Conservation (phyloP, 1,140 invertebrate genomes). For the Teleopsis dalmanni region DNA sequence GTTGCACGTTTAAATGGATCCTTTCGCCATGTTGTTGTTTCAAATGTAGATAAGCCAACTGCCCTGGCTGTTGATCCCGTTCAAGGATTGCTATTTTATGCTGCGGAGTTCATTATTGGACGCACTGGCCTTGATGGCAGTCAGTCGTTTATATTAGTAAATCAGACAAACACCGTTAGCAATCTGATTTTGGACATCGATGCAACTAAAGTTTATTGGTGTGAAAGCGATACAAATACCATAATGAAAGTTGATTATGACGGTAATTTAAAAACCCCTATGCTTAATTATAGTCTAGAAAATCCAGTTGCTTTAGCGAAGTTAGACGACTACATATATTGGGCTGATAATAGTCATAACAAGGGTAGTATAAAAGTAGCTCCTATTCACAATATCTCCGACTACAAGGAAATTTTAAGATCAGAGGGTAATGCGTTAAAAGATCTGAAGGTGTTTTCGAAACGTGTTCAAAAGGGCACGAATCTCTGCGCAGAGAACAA, state of each 20-base stretch:
- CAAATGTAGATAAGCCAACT: slow-evolving; percentile 61
- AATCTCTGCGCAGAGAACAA: slow-evolving; percentile 65
- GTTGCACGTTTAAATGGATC: slow-evolving; percentile 74
- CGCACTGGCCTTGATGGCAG: slow-evolving; percentile 68
- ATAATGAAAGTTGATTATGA: slow-evolving; percentile 73
- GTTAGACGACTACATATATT: slow-evolving; percentile 34
- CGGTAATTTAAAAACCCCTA: slow-evolving; percentile 59
- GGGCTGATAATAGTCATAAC: slow-evolving; percentile 50
- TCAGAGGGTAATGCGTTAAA: slow-evolving; percentile 61
- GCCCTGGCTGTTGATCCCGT: slow-evolving; percentile 60
- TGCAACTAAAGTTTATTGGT: slow-evolving; percentile 77
- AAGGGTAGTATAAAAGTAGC: slow-evolving; percentile 60
- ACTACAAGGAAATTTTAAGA: slow-evolving; percentile 50
- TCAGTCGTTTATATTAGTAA: slow-evolving; percentile 42
- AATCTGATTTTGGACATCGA: slow-evolving; percentile 68
- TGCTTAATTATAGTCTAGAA: slow-evolving; percentile 63
- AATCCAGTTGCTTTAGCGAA: slow-evolving; percentile 63
- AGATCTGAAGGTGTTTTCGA: slow-evolving; percentile 59
- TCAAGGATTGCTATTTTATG: slow-evolving; percentile 67
- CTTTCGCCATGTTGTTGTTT: slow-evolving; percentile 68
- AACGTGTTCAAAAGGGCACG: slow-evolving; percentile 49
- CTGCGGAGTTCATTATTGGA: slow-evolving; percentile 76
- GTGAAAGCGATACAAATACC: slow-evolving; percentile 66
- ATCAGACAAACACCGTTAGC: slow-evolving; percentile 55
- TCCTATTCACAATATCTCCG: slow-evolving; percentile 52